Evolutionary conservation across 2,113 vertebrate genomes (phyloP), one percentile per base, ranked within the genome.

Genomic region (Apistogramma diplotaenia): DNA sequence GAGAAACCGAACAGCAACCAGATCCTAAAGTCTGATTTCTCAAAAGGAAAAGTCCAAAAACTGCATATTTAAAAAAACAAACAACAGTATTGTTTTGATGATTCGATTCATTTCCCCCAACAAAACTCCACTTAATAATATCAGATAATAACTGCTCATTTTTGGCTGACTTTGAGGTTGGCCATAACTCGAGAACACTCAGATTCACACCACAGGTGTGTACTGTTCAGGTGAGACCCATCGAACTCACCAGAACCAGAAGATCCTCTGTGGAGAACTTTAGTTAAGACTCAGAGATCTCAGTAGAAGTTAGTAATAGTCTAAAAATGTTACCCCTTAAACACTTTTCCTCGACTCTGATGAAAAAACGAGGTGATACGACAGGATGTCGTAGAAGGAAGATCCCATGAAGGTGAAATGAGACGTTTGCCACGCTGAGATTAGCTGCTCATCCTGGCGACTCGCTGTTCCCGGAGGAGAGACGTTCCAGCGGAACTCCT

Each of bases 271-370:
- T 35, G 35, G 35, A 35, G 35, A 35, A 2, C 35, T 35, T 35
- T 35, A 10, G 35, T 18, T 65, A 21, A 65, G 37, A 65, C 0
- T 0, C 0, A 25, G 25, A 46, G 43, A 16, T 15, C 43, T 3
- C 43, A 2, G 18, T n/a, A 10, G 0, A 0, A 2, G 40, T 65
- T 16, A 43, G 21, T 43, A 35, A 35, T 35, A 35, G 35, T 9
- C 35, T 10, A 35, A 58, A 10, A 0, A 0, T 19, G 0, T 40
- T 1, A 65, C 37, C 13, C 21, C 61, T 15, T 6, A 65, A 6
- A 43, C 15, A 46, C 61, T 6, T 65, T 65, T 27, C 21, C 37
- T 65, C 43, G 37, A 46, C 37, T 35, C 43, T 8, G 16, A 37
- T 65, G 13, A 13, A 65, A 65, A 65, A 65, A 25, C 21, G 43